phyloP scores from a whole-genome alignment of 2,888 invertebrate species.

The Lithophane socia region DNA sequence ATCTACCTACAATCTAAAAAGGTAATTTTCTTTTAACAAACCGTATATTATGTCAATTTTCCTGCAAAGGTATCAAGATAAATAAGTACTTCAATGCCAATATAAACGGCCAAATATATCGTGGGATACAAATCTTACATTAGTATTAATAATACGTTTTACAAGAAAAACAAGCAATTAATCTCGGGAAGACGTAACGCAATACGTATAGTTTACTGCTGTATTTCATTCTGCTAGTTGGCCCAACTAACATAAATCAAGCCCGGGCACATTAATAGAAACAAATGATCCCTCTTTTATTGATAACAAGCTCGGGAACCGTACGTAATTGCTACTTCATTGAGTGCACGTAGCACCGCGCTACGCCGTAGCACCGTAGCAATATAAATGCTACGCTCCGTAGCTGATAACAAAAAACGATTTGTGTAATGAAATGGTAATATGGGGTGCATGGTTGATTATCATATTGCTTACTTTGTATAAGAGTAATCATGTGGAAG shows the following conservation, averaged over 20 bases:
- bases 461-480: constrained; percentile 37
- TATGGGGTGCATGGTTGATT: constrained; percentile 17
- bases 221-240: constrained; percentile 42
- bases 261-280: constrained; percentile 54
- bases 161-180: constrained; percentile 20
- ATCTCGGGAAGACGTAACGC: constrained; percentile 33
- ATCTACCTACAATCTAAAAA: constrained; percentile 4
- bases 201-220: constrained; percentile 52
- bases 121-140: constrained; percentile 2
- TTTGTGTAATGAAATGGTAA: constrained; percentile 51
- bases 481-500: constrained; percentile 33
- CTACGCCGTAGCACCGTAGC: constrained; percentile 53
- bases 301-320: constrained; percentile 56
- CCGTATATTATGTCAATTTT: neutral
- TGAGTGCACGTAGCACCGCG: constrained; percentile 45
- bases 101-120: neutral
- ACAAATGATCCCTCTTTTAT: constrained; percentile 59
- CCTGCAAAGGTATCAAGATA: neutral
- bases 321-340: constrained; percentile 59
- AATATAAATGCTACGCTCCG: constrained; percentile 40
- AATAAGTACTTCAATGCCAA: neutral
- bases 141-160: constrained; percentile 9
- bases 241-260: constrained; percentile 56
- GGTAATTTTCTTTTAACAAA: constrained; percentile 12
- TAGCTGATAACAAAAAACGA: constrained; percentile 54